Evolutionary conservation across 2,888 invertebrate species (phyloP).

Genomic region (Choristoneura rosaceana): DNA sequence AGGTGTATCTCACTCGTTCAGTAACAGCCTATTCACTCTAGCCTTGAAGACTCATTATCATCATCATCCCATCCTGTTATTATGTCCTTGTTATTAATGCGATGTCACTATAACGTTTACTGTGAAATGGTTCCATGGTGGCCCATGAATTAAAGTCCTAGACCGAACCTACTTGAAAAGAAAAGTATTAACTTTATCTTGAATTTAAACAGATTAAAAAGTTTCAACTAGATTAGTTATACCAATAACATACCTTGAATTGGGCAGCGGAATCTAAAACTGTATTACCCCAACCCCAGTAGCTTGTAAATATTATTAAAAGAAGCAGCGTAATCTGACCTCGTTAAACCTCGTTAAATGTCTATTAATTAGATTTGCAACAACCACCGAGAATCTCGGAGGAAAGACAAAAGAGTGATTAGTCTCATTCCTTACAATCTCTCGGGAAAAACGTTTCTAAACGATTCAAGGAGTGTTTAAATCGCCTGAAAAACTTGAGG

Average conservation of each 20-base stretch:
- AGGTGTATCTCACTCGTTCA: no score
- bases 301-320: slow-evolving; percentile 1
- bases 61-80: no score
- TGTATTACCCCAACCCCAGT: neutral
- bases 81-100: no score
- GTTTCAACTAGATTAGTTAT: neutral
- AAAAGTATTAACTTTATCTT: neutral
- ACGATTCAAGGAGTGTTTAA: slow-evolving; percentile 26
- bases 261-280: neutral
- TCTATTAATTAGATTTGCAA: slow-evolving; percentile 38
- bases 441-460: slow-evolving; percentile 23
- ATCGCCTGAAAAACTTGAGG: slow-evolving; percentile 13
- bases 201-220: neutral
- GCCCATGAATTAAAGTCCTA: no score
- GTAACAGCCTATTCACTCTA: no score
- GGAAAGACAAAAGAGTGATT: slow-evolving; percentile 37
- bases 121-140: no score
- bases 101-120: no score
- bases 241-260: neutral
- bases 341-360: slow-evolving; percentile 27
- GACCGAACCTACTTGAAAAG: no score
- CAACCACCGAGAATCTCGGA: slow-evolving; percentile 27
- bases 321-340: slow-evolving; percentile 5
- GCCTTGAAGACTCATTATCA: no score
- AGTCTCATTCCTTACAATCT: slow-evolving; percentile 24